Base-by-base conservation (phyloP, 2,797 vertebrate genomes). In the Ctenosaura bakeri region DNA sequence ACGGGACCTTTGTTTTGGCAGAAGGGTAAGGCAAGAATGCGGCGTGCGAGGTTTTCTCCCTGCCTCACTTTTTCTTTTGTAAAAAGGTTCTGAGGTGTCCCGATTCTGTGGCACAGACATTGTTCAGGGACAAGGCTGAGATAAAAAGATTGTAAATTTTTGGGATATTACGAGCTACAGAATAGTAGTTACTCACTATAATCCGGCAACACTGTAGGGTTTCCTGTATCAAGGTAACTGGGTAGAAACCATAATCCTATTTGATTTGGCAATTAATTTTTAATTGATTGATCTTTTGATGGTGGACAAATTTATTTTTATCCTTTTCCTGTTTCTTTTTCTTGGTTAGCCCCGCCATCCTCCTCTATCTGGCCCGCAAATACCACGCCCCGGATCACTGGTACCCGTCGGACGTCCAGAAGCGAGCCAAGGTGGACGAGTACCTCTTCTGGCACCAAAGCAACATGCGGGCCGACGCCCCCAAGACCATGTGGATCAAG, bases 371-470 rank as follows among this genome's bases (percentile, higher is more conserved):
- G 96, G 95, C 78, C 29, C 95, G 97, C 90, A 98, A 98, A 85
- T 96, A 97, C 64, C 85, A 95, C 2, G 93, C 96, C 0, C 94
- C 98, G 0, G 98, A 98, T 86, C 97, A 98, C 97, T 99, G 98
- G 98, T 98, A 98, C 90, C 98, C 98, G 0, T 94, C 97, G 0
- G 98, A 98, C 66, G 86, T 98, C 73, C 96, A 97, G 96, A 96
- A 94, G 82, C 90, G 97, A 10, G 98, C 98, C 6, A 95, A 95
- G 0, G 97, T 98, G 35, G 97, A 98, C 0, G 98, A 98, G 73
- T 98, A 98, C 91, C 95, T 98, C 73, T 95, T 98, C 0, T 98
- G 98, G 98, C 98, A 98, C 95, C 98, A 98, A 92, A 77, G 93
- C 0, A 94, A 95, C 89, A 92, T 98, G 10, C 81, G 97, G 66